A percentile compares a stretch with the other conserved stretches of the same genome.
phyloP scores from a whole-genome alignment of 1,140 invertebrate genomes.

The Elysia chlorotica region DNA sequence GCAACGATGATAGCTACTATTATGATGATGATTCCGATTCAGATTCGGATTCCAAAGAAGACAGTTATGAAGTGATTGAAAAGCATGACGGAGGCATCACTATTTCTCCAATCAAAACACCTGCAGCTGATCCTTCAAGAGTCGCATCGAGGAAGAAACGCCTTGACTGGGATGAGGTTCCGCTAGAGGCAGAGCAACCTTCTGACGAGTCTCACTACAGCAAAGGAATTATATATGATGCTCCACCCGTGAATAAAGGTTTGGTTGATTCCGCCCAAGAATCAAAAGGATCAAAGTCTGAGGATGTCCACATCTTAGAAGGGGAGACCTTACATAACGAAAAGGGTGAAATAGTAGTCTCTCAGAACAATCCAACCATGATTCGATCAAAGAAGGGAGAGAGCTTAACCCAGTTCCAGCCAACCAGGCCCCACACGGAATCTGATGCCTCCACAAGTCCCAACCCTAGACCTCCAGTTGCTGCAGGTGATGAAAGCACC shows the following conservation, averaged over 20 bases:
- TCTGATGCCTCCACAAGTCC: conserved; percentile 41
- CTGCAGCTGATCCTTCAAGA: conserved; percentile 6
- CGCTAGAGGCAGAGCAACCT: background rate
- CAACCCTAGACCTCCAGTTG: conserved; percentile 42
- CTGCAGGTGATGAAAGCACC: conserved; percentile 15
- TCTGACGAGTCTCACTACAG: conserved; percentile 17
- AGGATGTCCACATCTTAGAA: too few relatives aligned
- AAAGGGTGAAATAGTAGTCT: background rate
- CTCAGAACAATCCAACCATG: too few relatives aligned
- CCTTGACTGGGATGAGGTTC: background rate
- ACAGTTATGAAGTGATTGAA: conserved; percentile 20
- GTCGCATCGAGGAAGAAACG: background rate
- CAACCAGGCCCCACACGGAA: conserved; percentile 31
- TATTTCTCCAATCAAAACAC: background rate
- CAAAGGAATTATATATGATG: conserved; percentile 19
- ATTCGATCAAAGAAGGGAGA: background rate
- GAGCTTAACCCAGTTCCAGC: background rate
- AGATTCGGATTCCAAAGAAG: conserved; percentile 1
- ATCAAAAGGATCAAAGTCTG: background rate
- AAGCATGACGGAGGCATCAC: conserved; percentile 23
- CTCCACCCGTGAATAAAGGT: conserved; percentile 28
- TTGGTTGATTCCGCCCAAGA: background rate
- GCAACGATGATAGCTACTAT: conserved; percentile 9
- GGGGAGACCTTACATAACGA: too few relatives aligned
- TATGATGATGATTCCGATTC: conserved; percentile 8